Conservation (phyloP, 2,888 invertebrate genomes). For the Vandiemenella viatica region DNA sequence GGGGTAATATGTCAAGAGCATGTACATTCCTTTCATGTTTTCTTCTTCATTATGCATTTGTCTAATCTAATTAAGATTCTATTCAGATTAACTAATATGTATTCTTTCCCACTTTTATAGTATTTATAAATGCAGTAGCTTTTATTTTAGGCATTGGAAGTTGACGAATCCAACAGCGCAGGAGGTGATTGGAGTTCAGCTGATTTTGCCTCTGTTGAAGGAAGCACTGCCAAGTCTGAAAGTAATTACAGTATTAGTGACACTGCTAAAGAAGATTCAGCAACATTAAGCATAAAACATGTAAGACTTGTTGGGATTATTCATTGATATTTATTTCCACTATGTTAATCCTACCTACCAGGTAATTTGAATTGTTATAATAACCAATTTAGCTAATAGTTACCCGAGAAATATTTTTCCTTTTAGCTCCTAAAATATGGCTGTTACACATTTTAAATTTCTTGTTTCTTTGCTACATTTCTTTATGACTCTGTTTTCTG, state of each 20-base stretch:
- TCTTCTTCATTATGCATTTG: too few relatives aligned
- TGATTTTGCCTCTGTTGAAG: constrained; percentile 26
- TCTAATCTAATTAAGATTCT: too few relatives aligned
- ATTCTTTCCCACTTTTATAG: background rate
- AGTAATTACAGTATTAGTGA: constrained; percentile 16
- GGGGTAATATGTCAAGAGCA: background rate
- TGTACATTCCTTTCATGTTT: background rate
- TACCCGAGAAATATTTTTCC: background rate
- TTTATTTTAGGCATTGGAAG: background rate
- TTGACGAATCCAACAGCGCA: constrained; percentile 40
- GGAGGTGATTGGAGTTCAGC: constrained; percentile 45
- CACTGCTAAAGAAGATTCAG: constrained; percentile 11
- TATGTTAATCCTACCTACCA: too few relatives aligned
- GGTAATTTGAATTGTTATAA: too few relatives aligned
- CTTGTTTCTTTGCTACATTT: too few relatives aligned
- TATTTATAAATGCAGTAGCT: background rate
- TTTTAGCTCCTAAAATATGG: too few relatives aligned
- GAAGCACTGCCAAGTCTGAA: constrained; percentile 13
- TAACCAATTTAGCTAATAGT: constrained; percentile 6
- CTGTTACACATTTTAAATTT: too few relatives aligned
- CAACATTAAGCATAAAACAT: too few relatives aligned
- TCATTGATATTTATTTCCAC: too few relatives aligned
- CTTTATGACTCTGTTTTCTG: too few relatives aligned
- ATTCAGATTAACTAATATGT: background rate
- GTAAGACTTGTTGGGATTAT: too few relatives aligned